These are phyloP conservation scores for Drosophila simulans DNA, from an alignment of 1,140 invertebrate genomes.

Conservation along the genomic window DNA sequence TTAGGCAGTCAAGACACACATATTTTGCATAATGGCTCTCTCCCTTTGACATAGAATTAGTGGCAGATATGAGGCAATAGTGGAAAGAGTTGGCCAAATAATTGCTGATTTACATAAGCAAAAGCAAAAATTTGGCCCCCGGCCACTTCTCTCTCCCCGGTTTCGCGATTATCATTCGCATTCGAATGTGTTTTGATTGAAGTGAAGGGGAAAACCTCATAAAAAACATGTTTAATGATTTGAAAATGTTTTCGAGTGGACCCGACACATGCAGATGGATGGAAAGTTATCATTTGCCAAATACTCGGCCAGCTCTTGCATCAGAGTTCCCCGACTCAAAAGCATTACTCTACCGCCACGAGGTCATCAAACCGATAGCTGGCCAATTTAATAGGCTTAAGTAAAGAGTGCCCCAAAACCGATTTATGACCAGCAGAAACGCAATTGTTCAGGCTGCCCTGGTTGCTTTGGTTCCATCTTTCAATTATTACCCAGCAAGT, in stretches of 20 bases:
- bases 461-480: conserved; percentile 41
- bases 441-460: conserved; percentile 23
- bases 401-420: conserved; percentile 27
- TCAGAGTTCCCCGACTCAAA: conserved; percentile 26
- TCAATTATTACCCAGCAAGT: conserved; percentile 33
- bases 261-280: conserved; percentile 31
- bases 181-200: conserved; percentile 48
- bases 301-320: conserved; percentile 10
- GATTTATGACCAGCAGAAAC: conserved; percentile 65
- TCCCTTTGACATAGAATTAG: conserved; percentile 59
- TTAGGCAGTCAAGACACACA: conserved; percentile 51
- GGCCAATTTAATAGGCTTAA: conserved; percentile 70
- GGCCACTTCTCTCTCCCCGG: conserved; percentile 16
- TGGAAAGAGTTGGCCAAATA: conserved; percentile 30
- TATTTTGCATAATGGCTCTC: conserved; percentile 63
- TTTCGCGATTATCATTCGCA: conserved; percentile 26
- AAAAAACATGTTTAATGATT: conserved; percentile 51
- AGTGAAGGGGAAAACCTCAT: conserved; percentile 73
- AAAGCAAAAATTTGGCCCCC: conserved; percentile 40
- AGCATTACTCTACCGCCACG: conserved; percentile 24
- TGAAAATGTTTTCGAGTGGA: conserved; percentile 45
- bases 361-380: conserved; percentile 71
- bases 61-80: conserved; percentile 68
- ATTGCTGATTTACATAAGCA: conserved; percentile 72
- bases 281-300: conserved; percentile 22